Evolutionary conservation across 1,140 invertebrate species (phyloP).

Genomic region (Drosophila murphyi): DNA sequence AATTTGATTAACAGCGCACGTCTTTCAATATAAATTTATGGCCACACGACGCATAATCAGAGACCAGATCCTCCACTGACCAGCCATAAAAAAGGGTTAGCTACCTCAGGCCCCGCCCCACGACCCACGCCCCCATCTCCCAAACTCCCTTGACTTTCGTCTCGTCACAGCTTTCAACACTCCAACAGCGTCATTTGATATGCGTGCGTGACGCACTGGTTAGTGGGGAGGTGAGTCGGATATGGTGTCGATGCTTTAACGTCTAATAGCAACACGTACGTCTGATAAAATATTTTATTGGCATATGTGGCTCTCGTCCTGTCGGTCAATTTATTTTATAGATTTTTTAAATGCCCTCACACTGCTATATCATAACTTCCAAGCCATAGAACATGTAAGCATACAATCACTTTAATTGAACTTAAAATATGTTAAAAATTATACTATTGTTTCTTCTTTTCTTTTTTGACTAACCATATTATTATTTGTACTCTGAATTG

Average conservation of each 20-base stretch:
- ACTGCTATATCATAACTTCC: conserved; percentile 24
- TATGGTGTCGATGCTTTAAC: conserved; percentile 40
- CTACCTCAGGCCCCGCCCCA: conserved; percentile 13
- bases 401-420: neutral
- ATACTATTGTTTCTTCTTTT: too few relatives aligned
- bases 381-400: neutral
- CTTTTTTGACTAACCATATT: too few relatives aligned
- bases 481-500: too few relatives aligned
- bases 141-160: conserved; percentile 17
- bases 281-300: conserved; percentile 83
- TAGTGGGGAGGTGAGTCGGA: neutral
- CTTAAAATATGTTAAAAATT: neutral
- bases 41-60: conserved; percentile 76
- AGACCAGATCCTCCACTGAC: conserved; percentile 52
- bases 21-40: conserved; percentile 83
- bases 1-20: conserved; percentile 82
- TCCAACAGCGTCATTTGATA: conserved; percentile 79
- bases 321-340: conserved; percentile 71
- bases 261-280: conserved; percentile 80
- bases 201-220: conserved; percentile 61
- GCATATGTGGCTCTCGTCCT: conserved; percentile 62
- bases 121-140: conserved; percentile 1
- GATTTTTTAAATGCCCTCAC: conserved; percentile 64
- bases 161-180: conserved; percentile 73
- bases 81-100: conserved; percentile 64